A percentile compares a stretch with the other conserved stretches of the same genome.
Conservation (phyloP, 1,140 invertebrate species). For the Ridgeia piscesae region DNA sequence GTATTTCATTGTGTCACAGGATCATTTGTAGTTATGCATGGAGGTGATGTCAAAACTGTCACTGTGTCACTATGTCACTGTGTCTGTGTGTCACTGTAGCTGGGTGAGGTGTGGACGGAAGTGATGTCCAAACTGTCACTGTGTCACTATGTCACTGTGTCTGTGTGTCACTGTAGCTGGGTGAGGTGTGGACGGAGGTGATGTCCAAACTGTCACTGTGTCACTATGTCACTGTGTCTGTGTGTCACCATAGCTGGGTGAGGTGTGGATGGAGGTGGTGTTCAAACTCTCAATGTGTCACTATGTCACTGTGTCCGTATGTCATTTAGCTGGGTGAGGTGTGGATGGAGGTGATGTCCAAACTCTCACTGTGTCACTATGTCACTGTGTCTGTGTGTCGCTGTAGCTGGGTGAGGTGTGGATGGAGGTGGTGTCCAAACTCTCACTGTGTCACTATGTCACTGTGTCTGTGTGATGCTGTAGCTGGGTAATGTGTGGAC, state of each 20-base stretch:
- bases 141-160: conserved; percentile 32
- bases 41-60: not conserved
- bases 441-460: no score
- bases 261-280: not conserved
- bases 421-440: conserved; percentile 52
- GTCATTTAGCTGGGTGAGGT: not conserved
- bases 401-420: conserved; percentile 55
- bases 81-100: conserved; percentile 32
- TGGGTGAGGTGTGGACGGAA: conserved; percentile 57
- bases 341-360: no score
- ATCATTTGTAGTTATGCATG: no score
- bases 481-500: not conserved
- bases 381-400: no score
- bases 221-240: not conserved
- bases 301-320: not conserved
- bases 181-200: conserved; percentile 57
- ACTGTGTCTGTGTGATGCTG: not conserved
- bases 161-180: conserved; percentile 38
- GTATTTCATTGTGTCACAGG: not conserved
- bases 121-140: conserved; percentile 41
- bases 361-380: not conserved
- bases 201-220: conserved; percentile 53
- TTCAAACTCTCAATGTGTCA: no score
- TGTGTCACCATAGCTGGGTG: not conserved
- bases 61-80: not conserved